Evolutionary conservation across 2,113 vertebrate genomes (phyloP).

Genomic region (Arizona elegans): DNA sequence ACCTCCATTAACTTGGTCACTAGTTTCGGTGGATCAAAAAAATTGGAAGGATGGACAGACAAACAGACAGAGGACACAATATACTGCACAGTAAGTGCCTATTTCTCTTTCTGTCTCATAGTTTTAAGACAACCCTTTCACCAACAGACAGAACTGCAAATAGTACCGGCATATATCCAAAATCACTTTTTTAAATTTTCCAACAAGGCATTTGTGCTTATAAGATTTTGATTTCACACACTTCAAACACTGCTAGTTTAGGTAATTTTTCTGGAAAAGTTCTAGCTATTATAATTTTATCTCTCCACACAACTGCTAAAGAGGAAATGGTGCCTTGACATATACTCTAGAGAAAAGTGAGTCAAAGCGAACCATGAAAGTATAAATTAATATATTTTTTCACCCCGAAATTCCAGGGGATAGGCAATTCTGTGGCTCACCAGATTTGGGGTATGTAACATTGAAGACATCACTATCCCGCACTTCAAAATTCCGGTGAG

Average conservation of each 20-base stretch:
- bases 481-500: not conserved
- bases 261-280: not conserved
- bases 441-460: slow-evolving; percentile 5
- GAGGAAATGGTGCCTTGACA: not conserved
- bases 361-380: not conserved
- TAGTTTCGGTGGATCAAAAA: not conserved
- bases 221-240: not conserved
- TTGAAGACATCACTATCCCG: not conserved
- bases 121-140: not conserved
- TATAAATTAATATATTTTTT: not conserved
- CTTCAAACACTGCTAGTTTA: not conserved
- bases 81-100: not conserved
- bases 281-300: not conserved
- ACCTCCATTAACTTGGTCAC: not conserved
- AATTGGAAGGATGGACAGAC: not conserved
- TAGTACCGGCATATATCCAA: not conserved
- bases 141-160: not conserved
- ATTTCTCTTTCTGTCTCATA: not conserved
- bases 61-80: not conserved
- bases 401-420: not conserved
- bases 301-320: not conserved
- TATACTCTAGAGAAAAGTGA: not conserved
- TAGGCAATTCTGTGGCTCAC: not conserved
- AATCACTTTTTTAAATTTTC: not conserved
- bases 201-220: not conserved